Evolutionary conservation across 2,797 vertebrate genomes (phyloP), one percentile per base, ranked within the genome.

Genomic region (Hephaestus fuliginosus): DNA sequence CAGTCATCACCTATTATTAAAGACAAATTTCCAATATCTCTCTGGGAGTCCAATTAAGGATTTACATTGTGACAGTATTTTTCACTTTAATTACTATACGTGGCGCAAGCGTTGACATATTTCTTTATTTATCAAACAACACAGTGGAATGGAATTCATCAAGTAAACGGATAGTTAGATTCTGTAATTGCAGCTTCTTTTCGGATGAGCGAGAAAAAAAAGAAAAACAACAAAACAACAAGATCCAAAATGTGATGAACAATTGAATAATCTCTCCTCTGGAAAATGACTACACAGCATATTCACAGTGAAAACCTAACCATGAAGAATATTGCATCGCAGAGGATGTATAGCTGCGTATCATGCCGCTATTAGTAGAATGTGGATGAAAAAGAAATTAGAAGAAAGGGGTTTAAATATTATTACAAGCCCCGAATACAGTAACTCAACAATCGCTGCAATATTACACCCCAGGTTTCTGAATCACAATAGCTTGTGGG

Each of bases 41-140:
- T 97, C 97, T 96, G 96, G 98, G 98, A 98, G 98, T 98, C 98
- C 98, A 99, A 99, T 99, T 99, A 99, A 98, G 97, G 97, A 99
- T 99, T 99, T 99, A 97, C 97, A 97, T 97, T 96, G 97, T 96
- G 96, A 97, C 97, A 97, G 97, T 97, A 99, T 99, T 99, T 99
- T 99, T 99, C 98, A 99, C 97, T 98, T 98, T 99, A 99, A 99
- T 99, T 99, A 98, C 98, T 96, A 96, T 97, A 97, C 96, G 95
- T 97, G 96, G 97, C 96, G 96, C 96, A 96, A 95, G 96, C 95
- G 95, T 97, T 96, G 97, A 97, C 94, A 96, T 95, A 96, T 97
- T 98, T 97, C 96, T 96, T 97, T 98, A 98, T 99, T 99, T 97
- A 98, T 99, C 97, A 98, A 97, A 97, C 96, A 96, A 97, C 96